Percentiles rank a stretch among this genome's conserved stretches.
phyloP scores from a whole-genome alignment of 2,113 vertebrate genomes.

The Haemorhous mexicanus region DNA sequence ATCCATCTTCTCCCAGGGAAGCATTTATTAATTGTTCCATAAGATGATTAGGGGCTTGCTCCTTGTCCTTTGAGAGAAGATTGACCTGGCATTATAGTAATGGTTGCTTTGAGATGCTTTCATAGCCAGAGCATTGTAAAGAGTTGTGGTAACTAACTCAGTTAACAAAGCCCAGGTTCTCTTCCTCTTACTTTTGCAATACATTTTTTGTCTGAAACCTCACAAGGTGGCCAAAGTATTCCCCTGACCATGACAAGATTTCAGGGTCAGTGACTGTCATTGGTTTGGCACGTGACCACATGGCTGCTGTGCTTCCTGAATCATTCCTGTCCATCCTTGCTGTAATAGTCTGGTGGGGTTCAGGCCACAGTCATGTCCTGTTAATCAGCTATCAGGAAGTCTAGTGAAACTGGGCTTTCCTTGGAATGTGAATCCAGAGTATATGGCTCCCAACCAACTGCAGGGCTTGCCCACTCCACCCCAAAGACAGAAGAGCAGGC shows the following conservation, averaged over 20 bases:
- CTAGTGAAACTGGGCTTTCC: neutral
- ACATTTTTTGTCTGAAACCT: neutral
- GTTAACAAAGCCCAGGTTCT: neutral
- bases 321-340: neutral
- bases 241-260: neutral
- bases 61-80: neutral
- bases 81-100: neutral
- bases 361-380: neutral
- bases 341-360: neutral
- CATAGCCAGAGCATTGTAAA: neutral
- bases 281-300: neutral
- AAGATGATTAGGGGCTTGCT: neutral
- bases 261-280: neutral
- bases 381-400: neutral
- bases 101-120: neutral
- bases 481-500: neutral
- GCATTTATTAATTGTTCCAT: neutral
- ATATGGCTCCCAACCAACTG: neutral
- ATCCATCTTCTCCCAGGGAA: neutral
- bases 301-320: neutral
- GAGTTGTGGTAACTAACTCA: neutral
- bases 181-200: neutral
- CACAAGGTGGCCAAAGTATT: neutral
- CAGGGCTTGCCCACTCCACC: neutral
- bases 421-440: neutral